Conservation (phyloP, 2,113 vertebrate species). For the Lepisosteus osseus region DNA sequence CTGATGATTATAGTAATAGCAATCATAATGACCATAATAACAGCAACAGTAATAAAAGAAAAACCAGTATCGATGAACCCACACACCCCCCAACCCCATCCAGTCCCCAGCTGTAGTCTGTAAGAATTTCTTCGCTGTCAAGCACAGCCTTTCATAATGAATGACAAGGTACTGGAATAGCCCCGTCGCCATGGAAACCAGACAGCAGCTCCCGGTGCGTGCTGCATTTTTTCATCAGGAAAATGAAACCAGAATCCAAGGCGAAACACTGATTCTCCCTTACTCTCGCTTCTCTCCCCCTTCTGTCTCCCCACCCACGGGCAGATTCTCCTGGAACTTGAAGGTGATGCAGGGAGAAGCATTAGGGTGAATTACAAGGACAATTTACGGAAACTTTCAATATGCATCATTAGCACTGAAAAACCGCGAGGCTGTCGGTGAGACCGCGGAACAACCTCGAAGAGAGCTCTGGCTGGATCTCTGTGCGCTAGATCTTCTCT, state of each 20-base stretch:
- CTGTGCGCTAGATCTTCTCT: no score
- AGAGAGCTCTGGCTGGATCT: no score
- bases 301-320: constrained; percentile 20
- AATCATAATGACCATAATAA: no score
- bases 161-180: constrained; percentile 98
- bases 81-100: constrained; percentile 21
- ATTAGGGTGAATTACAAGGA: no score
- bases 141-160: constrained; percentile 94
- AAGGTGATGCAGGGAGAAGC: no score
- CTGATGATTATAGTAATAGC: no score
- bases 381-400: no score
- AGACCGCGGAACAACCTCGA: no score
- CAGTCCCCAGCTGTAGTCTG: constrained; percentile 36
- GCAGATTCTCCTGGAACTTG: constrained; percentile 1
- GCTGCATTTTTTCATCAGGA: constrained; percentile 81
- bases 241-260: constrained; percentile 87
- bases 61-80: no score
- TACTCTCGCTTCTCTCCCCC: constrained; percentile 12
- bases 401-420: no score
- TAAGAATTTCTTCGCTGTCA: constrained; percentile 64
- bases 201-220: constrained; percentile 84
- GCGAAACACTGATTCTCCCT: constrained; percentile 48
- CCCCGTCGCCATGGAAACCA: constrained; percentile 91
- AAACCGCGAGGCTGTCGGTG: no score
- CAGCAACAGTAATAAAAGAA: no score